A percentile compares a stretch with the other conserved stretches of the same genome.
Evolutionary conservation across 2,113 vertebrate species (phyloP).

Genomic region (Chrysemys picta): DNA sequence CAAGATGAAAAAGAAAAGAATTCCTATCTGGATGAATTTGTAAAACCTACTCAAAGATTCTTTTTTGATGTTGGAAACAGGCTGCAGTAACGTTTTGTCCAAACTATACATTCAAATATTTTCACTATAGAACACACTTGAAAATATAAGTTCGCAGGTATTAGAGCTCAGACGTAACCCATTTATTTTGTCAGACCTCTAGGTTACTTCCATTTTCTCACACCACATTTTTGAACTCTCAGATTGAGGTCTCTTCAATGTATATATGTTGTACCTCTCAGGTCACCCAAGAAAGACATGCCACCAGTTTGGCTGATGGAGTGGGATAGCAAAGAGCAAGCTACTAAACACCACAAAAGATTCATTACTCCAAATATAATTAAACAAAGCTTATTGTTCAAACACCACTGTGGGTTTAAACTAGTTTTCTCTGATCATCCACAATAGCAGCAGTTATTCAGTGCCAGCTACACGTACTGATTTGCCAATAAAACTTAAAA

Average conservation of each 20-base stretch:
- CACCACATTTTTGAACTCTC: not conserved
- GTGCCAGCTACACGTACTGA: not conserved
- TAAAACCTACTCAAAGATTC: not conserved
- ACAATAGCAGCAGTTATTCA: not conserved
- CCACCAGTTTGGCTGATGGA: not conserved
- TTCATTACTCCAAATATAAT: not conserved
- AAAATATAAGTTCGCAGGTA: not conserved
- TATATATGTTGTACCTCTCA: not conserved
- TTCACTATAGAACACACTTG: not conserved
- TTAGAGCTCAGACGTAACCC: accelerated
- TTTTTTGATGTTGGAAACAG: not conserved
- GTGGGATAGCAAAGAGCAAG: not conserved
- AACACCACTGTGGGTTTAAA: not conserved
- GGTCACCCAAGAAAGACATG: not conserved
- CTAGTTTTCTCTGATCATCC: not conserved
- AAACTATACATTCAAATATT: not conserved
- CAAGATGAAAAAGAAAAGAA: not conserved
- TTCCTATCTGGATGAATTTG: not conserved
- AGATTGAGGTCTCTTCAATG: not conserved
- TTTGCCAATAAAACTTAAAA: not conserved
- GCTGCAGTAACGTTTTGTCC: not conserved
- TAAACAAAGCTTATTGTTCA: conserved; percentile 14
- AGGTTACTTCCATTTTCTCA: not conserved
- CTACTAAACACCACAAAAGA: not conserved
- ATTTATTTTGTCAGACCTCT: accelerated